Base-by-base conservation (phyloP, 2,797 vertebrate species). In the Poliocrania exsul region DNA sequence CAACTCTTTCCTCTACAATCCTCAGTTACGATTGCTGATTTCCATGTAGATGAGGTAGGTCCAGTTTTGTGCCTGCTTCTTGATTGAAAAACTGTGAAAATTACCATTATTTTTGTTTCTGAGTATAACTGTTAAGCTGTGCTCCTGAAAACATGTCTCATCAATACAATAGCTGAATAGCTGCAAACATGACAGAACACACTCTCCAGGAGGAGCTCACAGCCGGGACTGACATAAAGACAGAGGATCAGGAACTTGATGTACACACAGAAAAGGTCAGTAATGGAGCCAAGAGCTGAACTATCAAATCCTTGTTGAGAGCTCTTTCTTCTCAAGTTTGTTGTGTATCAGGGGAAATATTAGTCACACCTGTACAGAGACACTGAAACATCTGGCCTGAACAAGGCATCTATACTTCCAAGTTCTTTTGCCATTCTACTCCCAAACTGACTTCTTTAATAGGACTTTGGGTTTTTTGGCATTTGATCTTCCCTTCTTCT, bases 361-460 rank as follows among this genome's bases (percentile, higher is more conserved):
- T 62, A 79, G 80, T 95, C 94, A 88, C 93, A 96, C 94, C 96
- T 96, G 94, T 90, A 77, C 26, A 54, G 65, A 92, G 83, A 66
- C 67, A 44, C 25, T 56, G 74, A 84, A 61, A 90, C 88, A 95
- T 90, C 90, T 96, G 95, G 92, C 66, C 51, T 0, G 2, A 91
- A 69, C 0, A 0, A 91, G 64, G 42, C 50, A 65, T 72, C 75
- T 81, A 70, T 58, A 6, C 40, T 89, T 95, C 79, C 89, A 96
- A 95, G n/a, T 61, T 67, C 29, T 87, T 91, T 88, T 58, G 88
- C 88, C 73, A 56, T 10, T 82, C 65, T 89, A 90, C 50, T n/a
- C 64, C 57, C 50, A 92, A 69, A 95, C 11, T 75, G 70, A 96
- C 18, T 92, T 86, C 62, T 84, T 94, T 86, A 91, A 33, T 58